Base-by-base conservation (phyloP, 2,888 invertebrate species). In the Parnassius orleans region DNA sequence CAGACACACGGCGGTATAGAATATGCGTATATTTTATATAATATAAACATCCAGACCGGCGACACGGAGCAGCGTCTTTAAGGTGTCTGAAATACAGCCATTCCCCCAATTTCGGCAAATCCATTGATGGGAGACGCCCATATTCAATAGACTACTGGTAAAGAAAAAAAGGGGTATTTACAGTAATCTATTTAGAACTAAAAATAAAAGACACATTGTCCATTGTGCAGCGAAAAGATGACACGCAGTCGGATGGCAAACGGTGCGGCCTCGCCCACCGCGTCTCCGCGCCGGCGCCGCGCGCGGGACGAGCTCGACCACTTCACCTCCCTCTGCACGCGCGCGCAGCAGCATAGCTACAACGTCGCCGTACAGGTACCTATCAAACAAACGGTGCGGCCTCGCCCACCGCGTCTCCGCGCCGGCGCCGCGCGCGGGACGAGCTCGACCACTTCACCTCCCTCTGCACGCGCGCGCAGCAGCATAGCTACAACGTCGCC, bases 361-460 rank as follows among this genome's bases (percentile, higher is more conserved):
- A 81, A 86, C 61, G 83, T 89, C n/a, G n/a, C n/a, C n/a, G n/a
- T n/a, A n/a, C n/a, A n/a, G n/a, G n/a, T n/a, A n/a, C n/a, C n/a
- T n/a, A n/a, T n/a, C n/a, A n/a, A n/a, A n/a, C 84, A 7, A 86
- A 86, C 74, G 86, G 86, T 24, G 79, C 84, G 47, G 66, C 81
- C 53, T 67, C 81, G 0, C 78, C 82, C 1, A 72, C 76, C 5
- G 65, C 69, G 14, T 68, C 60, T 5, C 65, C 57, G 58, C 58
- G 63, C 14, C 63, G 71, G 61, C 77, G 83, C 9, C 42, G 86
- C 83, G 1, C 72, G 85, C 1, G 77, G 1, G 87, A 83, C 60
- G 84, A 86, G 51, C 75, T 79, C 0, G 90, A 91, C 72, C 74
- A 87, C 72, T 90, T 92, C 77, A 83, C 88, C 0, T 65, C 79